phyloP scores from a whole-genome alignment of 2,888 invertebrate species.

The Blomia tropicalis region DNA sequence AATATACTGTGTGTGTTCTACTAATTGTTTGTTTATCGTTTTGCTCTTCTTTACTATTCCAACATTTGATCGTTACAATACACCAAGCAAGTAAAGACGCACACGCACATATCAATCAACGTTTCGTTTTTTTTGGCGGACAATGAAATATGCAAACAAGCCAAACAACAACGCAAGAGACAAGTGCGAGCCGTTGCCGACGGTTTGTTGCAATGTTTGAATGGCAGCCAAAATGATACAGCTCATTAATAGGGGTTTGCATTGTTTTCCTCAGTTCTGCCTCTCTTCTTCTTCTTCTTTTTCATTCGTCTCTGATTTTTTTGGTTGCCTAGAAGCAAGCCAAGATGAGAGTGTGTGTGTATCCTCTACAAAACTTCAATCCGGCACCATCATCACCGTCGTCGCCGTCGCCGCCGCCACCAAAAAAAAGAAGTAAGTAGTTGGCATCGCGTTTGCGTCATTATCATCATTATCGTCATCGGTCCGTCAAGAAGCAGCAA shows the following conservation, averaged over 20 bases:
- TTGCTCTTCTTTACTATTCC: not conserved
- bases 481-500: not conserved
- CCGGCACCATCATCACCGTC: not conserved
- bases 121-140: not conserved
- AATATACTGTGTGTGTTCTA: too few species aligned
- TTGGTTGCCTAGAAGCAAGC: not conserved
- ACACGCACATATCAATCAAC: conserved; percentile 9
- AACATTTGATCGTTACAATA: not conserved
- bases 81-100: too few species aligned
- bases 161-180: not conserved
- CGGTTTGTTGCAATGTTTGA: not conserved
- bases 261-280: not conserved
- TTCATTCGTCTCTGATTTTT: not conserved
- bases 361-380: not conserved
- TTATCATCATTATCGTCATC: conserved; percentile 11
- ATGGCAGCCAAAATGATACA: conserved; percentile 13
- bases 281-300: not conserved
- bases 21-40: conserved; percentile 2
- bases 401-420: not conserved
- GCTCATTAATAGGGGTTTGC: conserved; percentile 7
- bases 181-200: conserved; percentile 2
- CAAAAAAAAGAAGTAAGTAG: not conserved
- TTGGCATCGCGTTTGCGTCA: not conserved
- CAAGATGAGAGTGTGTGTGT: not conserved
- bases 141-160: conserved; percentile 15